Evolutionary conservation across 2,797 vertebrate species (phyloP).

Genomic region (Epinephelus coioides): DNA sequence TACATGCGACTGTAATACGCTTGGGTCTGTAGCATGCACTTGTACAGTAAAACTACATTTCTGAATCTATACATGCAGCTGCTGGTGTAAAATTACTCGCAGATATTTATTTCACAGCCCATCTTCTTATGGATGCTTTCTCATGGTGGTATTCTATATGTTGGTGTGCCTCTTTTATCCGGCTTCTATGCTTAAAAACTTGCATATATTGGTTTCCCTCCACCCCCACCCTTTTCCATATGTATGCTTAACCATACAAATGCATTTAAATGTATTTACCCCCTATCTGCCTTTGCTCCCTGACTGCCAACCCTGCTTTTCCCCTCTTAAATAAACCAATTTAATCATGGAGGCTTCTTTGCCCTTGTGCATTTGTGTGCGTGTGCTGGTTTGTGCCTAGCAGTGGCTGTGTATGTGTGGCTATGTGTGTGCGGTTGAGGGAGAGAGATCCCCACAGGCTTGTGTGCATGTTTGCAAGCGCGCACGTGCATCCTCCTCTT

Average conservation of each 20-base stretch:
- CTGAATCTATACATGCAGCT: not conserved
- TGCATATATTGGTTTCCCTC: conserved; percentile 31
- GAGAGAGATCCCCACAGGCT: conserved; percentile 51
- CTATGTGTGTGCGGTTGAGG: conserved; percentile 18
- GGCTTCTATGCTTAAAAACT: conserved; percentile 24
- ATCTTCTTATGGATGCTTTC: conserved; percentile 21
- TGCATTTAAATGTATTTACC: conserved; percentile 75
- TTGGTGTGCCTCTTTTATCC: conserved; percentile 19
- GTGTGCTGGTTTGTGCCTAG: conserved; percentile 23
- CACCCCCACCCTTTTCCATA: conserved; percentile 7
- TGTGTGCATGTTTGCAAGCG: conserved; percentile 46
- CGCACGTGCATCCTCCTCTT: conserved; percentile 51
- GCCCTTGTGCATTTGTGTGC: conserved; percentile 57
- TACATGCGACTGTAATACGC: conserved; percentile 4
- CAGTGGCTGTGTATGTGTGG: conserved; percentile 21
- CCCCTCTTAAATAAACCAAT: conserved; percentile 78
- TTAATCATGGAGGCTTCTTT: conserved; percentile 76
- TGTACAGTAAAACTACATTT: not conserved
- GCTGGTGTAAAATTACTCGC: conserved; percentile 1
- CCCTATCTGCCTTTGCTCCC: conserved; percentile 70
- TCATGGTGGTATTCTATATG: not conserved
- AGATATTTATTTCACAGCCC: conserved; percentile 22
- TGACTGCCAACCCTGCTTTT: conserved; percentile 61
- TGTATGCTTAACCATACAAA: conserved; percentile 60
- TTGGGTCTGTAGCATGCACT: not conserved